A percentile compares a stretch with the other conserved stretches of the same genome.
Conservation (phyloP, 2,888 invertebrate species). For the Meteorus colon region DNA sequence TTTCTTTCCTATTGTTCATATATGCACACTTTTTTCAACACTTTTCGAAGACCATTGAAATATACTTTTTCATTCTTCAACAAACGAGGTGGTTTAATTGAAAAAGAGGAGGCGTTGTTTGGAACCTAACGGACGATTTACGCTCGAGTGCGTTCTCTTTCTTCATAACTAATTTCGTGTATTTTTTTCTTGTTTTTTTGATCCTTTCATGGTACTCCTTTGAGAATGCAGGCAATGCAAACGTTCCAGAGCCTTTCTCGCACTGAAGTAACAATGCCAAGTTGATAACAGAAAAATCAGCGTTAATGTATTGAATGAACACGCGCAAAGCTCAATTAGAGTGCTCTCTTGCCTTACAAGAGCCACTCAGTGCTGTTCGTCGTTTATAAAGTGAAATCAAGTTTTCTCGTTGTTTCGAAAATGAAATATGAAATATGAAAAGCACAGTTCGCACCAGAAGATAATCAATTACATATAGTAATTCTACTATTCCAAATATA, state of each 20-base stretch:
- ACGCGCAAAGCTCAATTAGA: slow-evolving; percentile 21
- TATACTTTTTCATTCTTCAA: neutral
- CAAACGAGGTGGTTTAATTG: neutral
- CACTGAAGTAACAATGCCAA: neutral
- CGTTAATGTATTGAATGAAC: slow-evolving; percentile 16
- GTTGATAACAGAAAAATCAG: slow-evolving; percentile 24
- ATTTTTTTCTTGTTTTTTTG: neutral
- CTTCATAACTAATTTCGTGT: neutral
- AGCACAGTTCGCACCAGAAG: neutral
- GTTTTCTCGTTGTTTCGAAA: slow-evolving; percentile 8
- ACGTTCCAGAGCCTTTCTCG: neutral
- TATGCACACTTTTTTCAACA: neutral
- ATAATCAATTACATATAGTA: neutral
- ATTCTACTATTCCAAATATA: neutral
- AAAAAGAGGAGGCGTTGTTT: slow-evolving; percentile 9
- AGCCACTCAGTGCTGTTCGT: slow-evolving; percentile 29
- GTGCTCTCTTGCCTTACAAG: neutral
- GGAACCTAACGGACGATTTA: neutral
- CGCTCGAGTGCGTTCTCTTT: neutral
- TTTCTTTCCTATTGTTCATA: neutral
- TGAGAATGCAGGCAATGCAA: neutral
- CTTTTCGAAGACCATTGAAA: neutral
- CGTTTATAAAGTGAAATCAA: slow-evolving; percentile 29
- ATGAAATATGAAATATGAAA: neutral
- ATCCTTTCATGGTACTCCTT: neutral